phyloP scores from a whole-genome alignment of 2,113 vertebrate species.

The Vulpes ferrilata region DNA sequence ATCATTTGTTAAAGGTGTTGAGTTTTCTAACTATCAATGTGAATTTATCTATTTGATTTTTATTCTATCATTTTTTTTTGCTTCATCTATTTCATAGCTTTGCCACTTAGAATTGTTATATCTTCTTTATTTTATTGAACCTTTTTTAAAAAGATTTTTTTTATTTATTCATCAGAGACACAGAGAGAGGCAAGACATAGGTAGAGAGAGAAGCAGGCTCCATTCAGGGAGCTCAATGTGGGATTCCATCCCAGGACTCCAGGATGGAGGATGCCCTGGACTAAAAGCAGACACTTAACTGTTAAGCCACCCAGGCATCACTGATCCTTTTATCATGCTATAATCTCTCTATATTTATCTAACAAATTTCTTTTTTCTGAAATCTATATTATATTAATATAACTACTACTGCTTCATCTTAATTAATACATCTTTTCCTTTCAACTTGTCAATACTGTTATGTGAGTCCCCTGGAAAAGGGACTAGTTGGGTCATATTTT shows the following conservation, averaged over 20 bases:
- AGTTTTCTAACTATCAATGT: background rate
- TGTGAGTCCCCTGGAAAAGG: too few species aligned
- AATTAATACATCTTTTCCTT: background rate
- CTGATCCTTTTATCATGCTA: background rate
- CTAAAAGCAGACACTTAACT: too few species aligned
- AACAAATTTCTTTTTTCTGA: background rate
- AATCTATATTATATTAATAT: background rate
- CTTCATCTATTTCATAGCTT: background rate
- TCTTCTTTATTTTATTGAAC: background rate
- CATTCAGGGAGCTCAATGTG: too few species aligned
- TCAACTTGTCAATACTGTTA: background rate
- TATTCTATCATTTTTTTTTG: background rate
- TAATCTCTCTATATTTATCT: background rate
- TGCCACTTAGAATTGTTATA: background rate
- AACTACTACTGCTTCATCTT: background rate
- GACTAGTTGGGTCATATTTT: background rate
- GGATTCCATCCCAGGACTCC: too few species aligned
- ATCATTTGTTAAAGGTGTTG: background rate
- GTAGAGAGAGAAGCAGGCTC: too few species aligned
- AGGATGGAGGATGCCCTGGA: too few species aligned
- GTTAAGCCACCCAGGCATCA: too few species aligned
- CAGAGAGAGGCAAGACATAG: too few species aligned
- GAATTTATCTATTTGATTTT: background rate
- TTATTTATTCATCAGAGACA: too few species aligned
- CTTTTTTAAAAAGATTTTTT: background rate